phyloP scores from a whole-genome alignment of 2,888 invertebrate genomes.

The Agrotis clavis region DNA sequence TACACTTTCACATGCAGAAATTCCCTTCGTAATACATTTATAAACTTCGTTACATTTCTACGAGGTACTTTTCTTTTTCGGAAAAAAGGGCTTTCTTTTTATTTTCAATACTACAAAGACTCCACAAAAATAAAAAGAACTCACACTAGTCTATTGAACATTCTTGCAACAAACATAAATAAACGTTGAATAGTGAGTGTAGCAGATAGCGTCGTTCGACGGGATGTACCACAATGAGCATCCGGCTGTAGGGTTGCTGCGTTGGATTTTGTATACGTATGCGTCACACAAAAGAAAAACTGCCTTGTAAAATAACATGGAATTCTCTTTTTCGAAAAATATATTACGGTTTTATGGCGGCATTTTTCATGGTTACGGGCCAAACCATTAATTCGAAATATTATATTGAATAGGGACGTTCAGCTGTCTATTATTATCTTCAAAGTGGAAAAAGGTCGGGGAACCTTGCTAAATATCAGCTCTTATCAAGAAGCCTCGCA shows the following conservation, averaged over 20 bases:
- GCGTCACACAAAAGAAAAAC: slow-evolving; percentile 18
- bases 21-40: slow-evolving; percentile 40
- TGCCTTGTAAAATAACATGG: neutral
- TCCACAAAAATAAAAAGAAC: neutral
- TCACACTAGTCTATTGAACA: neutral
- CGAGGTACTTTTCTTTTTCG: neutral
- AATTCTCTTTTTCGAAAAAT: too few species aligned
- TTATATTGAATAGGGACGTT: neutral
- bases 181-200: neutral
- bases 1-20: slow-evolving; percentile 37
- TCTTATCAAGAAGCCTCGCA: slow-evolving; percentile 12
- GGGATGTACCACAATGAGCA: slow-evolving; percentile 24
- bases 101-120: neutral
- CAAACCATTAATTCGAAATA: neutral
- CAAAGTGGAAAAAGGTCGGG: neutral
- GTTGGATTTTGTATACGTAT: neutral
- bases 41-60: too few species aligned
- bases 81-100: neutral
- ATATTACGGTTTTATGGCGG: neutral
- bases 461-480: too few species aligned
- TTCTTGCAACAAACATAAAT: neutral
- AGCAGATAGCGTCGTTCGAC: neutral
- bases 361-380: neutral
- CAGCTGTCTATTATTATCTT: too few species aligned
- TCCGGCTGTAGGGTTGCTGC: slow-evolving; percentile 17